phyloP scores from a whole-genome alignment of 30 jellyfish, hydroid and myxozoan species.

The Turritopsis rubra region DNA sequence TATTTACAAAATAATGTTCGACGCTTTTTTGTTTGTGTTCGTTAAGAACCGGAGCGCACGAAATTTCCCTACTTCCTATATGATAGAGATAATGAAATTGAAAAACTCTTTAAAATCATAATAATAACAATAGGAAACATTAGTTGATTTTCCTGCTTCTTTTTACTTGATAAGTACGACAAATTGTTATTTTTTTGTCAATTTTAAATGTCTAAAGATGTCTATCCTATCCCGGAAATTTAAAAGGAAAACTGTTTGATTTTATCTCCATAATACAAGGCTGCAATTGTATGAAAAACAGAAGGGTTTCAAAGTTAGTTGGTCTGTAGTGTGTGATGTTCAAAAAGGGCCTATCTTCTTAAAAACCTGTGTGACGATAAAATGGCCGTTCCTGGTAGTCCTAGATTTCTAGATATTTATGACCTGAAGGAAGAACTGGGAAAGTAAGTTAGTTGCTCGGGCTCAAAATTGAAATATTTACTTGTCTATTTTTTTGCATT shows the following conservation, averaged over 20 bases:
- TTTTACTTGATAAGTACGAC: too few relatives aligned
- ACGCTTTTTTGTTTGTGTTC: background rate
- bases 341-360: background rate
- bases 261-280: background rate
- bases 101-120: background rate
- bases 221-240: background rate
- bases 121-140: background rate
- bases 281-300: background rate
- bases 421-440: constrained; percentile 99
- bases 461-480: background rate
- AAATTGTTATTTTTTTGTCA: too few relatives aligned
- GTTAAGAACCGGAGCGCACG: background rate
- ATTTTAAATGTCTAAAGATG: too few relatives aligned
- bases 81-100: background rate
- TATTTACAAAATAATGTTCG: background rate
- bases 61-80: background rate
- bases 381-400: constrained; percentile 43
- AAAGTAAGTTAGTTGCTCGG: constrained; percentile 49
- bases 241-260: background rate
- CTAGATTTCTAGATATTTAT: constrained; percentile 73
- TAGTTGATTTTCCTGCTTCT: background rate
- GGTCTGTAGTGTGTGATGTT: background rate
- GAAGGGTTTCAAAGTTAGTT: background rate
- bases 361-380: background rate
- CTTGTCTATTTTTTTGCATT: background rate